phyloP scores from a whole-genome alignment of 2,797 vertebrate genomes.

The Phaenicophaeus curvirostris region DNA sequence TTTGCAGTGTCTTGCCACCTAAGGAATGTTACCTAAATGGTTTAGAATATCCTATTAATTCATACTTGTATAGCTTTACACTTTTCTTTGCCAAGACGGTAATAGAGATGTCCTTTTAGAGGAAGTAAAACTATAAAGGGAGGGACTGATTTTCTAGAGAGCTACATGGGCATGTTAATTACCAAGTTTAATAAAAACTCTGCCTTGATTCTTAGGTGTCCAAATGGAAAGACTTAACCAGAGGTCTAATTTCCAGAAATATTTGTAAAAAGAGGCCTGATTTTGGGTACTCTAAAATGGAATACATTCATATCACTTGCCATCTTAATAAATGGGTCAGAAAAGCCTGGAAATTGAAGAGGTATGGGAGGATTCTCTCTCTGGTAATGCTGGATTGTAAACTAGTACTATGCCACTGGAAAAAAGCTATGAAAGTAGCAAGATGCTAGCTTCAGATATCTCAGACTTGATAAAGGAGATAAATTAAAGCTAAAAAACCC shows the following conservation, averaged over 20 bases:
- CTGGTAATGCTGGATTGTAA: neutral
- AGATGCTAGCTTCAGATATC: neutral
- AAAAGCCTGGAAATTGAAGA: neutral
- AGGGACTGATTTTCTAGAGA: constrained; percentile 23
- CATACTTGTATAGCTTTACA: rapidly evolving
- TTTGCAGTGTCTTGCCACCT: neutral
- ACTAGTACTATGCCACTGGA: neutral
- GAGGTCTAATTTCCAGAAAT: neutral
- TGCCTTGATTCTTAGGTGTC: neutral
- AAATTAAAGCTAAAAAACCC: neutral
- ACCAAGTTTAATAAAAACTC: neutral
- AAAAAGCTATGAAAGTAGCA: neutral
- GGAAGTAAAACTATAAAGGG: neutral
- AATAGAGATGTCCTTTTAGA: neutral
- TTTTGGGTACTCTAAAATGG: neutral
- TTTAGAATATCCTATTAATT: neutral
- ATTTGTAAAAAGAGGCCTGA: neutral
- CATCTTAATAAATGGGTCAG: neutral
- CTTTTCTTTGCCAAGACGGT: neutral
- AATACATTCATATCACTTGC: neutral
- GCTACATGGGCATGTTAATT: neutral
- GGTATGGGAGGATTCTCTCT: neutral
- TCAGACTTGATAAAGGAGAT: neutral
- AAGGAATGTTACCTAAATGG: neutral
- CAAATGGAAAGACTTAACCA: neutral